Evolutionary conservation across 2,113 vertebrate species (phyloP).

Genomic region (Ancistrus triradiatus): DNA sequence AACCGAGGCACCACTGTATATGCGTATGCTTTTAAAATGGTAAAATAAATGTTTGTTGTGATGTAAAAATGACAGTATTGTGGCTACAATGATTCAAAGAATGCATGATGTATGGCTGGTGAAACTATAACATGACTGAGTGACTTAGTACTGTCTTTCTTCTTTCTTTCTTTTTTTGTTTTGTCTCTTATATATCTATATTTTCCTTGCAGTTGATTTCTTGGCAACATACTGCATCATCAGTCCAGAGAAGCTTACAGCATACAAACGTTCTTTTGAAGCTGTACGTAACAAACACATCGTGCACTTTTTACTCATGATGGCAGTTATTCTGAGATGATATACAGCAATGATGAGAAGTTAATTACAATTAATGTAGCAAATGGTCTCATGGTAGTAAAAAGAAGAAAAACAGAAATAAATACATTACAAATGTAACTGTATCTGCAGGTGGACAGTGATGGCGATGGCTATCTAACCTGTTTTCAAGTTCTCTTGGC

Average conservation of each 20-base stretch:
- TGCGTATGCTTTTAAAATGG: no score
- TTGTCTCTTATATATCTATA: constrained; percentile 49
- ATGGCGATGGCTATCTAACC: constrained; percentile 67
- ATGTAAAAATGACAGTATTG: no score
- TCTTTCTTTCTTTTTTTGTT: constrained; percentile 45
- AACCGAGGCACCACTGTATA: no score
- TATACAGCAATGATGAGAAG: no score
- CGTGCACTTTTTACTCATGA: no score
- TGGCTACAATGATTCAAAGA: no score
- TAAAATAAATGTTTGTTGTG: no score
- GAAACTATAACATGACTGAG: no score
- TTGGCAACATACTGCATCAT: constrained; percentile 91
- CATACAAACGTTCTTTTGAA: constrained; percentile 92
- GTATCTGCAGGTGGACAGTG: constrained; percentile 61
- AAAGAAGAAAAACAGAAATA: background rate
- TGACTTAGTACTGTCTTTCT: background rate
- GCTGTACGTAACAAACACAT: constrained; percentile 82
- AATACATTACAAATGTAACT: constrained; percentile 8
- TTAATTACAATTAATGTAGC: background rate
- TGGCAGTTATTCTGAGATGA: no score
- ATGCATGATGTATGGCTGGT: no score
- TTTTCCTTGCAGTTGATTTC: constrained; percentile 80
- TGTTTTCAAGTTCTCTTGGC: constrained; percentile 65
- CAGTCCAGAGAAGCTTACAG: constrained; percentile 82
- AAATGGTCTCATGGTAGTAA: background rate